A percentile compares a stretch with the other conserved stretches of the same genome.
Conservation (phyloP, 2,888 invertebrate genomes). For the Frankliniella intonsa region DNA sequence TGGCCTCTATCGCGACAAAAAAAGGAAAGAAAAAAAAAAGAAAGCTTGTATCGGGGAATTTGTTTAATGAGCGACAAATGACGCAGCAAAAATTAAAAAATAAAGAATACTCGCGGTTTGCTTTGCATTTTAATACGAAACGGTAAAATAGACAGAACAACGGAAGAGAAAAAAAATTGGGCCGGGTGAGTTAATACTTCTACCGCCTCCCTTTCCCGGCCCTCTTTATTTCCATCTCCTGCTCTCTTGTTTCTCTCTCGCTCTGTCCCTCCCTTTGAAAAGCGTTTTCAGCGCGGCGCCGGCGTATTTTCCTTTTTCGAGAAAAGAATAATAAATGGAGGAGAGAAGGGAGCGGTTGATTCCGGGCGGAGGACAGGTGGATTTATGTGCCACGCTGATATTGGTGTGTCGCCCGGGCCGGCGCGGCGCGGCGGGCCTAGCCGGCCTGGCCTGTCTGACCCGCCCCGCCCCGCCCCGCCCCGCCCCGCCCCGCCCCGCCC, state of each 20-base stretch:
- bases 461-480: neutral
- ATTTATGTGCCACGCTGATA: slow-evolving; percentile 22
- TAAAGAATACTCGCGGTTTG: too few species aligned
- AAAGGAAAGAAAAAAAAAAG: too few species aligned
- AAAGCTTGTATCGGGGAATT: too few species aligned
- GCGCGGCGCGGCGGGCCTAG: neutral
- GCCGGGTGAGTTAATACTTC: too few species aligned
- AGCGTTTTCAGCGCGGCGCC: neutral
- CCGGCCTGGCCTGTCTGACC: neutral
- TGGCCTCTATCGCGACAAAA: too few species aligned
- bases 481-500: neutral
- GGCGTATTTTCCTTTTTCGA: neutral
- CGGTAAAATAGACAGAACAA: too few species aligned
- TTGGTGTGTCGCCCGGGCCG: neutral
- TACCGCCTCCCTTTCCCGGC: too few species aligned
- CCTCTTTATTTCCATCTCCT: too few species aligned
- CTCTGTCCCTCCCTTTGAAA: neutral
- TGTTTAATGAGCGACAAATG: too few species aligned
- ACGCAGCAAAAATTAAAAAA: too few species aligned
- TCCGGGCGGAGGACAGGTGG: slow-evolving; percentile 15
- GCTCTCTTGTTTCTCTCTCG: neutral
- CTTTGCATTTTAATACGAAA: too few species aligned
- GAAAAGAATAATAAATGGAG: slow-evolving; percentile 18
- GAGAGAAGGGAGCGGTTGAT: neutral
- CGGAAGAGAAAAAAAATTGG: too few species aligned